Evolutionary conservation across 2,113 vertebrate genomes (phyloP), one percentile per base, ranked within the genome.

Genomic region (Calypte anna): DNA sequence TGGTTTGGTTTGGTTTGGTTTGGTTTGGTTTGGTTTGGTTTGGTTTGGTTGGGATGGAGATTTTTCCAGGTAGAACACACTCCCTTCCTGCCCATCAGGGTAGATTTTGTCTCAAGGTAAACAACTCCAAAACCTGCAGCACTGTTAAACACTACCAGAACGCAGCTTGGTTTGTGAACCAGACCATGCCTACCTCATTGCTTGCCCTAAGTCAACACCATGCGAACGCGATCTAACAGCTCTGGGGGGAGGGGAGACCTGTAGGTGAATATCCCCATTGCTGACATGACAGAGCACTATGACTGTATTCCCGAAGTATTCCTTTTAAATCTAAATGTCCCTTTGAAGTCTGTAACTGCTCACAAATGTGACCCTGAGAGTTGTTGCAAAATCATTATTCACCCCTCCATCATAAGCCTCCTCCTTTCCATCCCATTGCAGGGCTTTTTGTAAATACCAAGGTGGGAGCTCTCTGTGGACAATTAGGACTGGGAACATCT

Each of bases 31-130:
- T 7, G 67, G 9, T 85, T 74, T 84, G 90, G 7, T 66, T 93
- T 85, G 88, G 4, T 51, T 38, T 48, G 21, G 6, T 24, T 84
- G 51, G 21, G 6, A 18, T 84, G 51, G 82, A n/a, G 23, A 75
- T 70, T 88, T 64, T 75, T 38, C 85, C 11, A 0, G 59, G 78
- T 82, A 90, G 62, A 72, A 73, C 30, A 91, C 90, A 80, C 88
- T 94, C 93, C 85, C 82, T 96, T 64, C 30, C 88, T 82, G 21
- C 25, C 77, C 63, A 88, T 87, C 90, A 90, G 70, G 82, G 46
- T 79, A 80, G 82, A 82, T 96, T 96, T 93, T 43, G 76, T 69
- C 67, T 55, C 46, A 43, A 4, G 24, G 44, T 85, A 95, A 95
- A 93, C 87, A 93, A 31, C 54, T 51, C 58, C 7, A 22, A 72